Conservation (phyloP, 2,797 vertebrate genomes). For the Craterocephalus amniculus region DNA sequence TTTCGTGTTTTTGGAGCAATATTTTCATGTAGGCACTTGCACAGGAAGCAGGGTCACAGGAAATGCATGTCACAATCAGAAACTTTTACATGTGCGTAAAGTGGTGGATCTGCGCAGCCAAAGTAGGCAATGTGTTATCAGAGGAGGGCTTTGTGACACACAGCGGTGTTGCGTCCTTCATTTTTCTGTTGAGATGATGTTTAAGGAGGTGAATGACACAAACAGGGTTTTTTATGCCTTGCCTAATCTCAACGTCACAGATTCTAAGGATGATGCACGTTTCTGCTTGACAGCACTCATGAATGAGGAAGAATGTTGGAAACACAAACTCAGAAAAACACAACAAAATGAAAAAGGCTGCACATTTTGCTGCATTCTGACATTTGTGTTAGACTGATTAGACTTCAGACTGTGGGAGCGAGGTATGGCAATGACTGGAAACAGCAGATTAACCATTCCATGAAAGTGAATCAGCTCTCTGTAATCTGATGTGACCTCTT, state of each 20-base stretch:
- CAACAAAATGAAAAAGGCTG: not conserved
- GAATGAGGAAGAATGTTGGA: not conserved
- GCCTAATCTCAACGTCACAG: slow-evolving; percentile 12
- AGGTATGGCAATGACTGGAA: not conserved
- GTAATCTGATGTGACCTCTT: slow-evolving; percentile 6
- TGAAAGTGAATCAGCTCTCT: slow-evolving; percentile 22
- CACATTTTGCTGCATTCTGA: not conserved
- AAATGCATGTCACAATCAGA: slow-evolving; percentile 77
- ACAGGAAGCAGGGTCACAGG: slow-evolving; percentile 73
- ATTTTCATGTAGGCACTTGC: slow-evolving; percentile 16
- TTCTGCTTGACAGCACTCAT: slow-evolving; percentile 24
- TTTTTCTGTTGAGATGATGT: not conserved
- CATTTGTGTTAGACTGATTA: slow-evolving; percentile 4
- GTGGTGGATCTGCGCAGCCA: slow-evolving; percentile 8
- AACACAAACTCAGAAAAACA: not conserved
- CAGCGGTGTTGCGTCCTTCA: not conserved
- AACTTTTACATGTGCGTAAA: slow-evolving; percentile 68
- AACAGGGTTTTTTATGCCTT: slow-evolving; percentile 24
- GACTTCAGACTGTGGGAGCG: slow-evolving; percentile 14
- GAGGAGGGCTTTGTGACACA: slow-evolving; percentile 23
- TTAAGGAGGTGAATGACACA: slow-evolving; percentile 16
- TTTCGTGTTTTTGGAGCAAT: slow-evolving; percentile 7
- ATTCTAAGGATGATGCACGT: slow-evolving; percentile 9
- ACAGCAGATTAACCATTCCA: not conserved
- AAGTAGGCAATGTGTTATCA: slow-evolving; percentile 8